Percentiles rank a stretch among this genome's conserved stretches.
These are phyloP conservation scores for Chaetorhynchus papuensis DNA, from an alignment of 2,113 vertebrate genomes.

Conservation along the genomic window DNA sequence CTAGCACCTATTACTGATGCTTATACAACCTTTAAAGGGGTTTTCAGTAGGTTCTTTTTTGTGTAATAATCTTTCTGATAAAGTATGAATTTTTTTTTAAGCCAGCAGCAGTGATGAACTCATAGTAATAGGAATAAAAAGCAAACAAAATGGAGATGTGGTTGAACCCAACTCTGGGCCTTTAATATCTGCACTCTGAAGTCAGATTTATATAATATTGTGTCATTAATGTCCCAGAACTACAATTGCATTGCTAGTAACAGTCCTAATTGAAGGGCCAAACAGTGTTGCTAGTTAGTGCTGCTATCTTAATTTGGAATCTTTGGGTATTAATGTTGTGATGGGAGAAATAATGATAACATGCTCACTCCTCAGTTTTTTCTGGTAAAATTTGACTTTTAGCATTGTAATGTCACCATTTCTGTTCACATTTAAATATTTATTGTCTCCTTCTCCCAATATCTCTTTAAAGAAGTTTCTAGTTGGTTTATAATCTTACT, in stretches of 20 bases:
- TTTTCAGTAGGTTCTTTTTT: not conserved
- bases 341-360: not conserved
- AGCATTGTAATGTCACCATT: not conserved
- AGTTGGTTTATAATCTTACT: not conserved
- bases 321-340: not conserved
- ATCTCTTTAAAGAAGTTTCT: not conserved
- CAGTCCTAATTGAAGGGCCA: not conserved
- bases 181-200: not conserved
- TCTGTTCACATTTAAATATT: not conserved
- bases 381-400: not conserved
- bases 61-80: not conserved
- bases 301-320: not conserved
- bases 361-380: not conserved
- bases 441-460: not conserved
- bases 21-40: not conserved
- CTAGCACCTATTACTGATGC: not conserved
- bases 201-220: not conserved
- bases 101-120: not conserved
- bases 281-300: too few relatives aligned
- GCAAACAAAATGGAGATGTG: not conserved
- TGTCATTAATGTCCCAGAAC: not conserved
- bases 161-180: not conserved
- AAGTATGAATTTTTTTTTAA: not conserved
- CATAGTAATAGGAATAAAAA: not conserved
- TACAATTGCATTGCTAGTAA: not conserved